Conservation (phyloP, 2,888 invertebrate genomes). For the Apomyelois bistriatella region DNA sequence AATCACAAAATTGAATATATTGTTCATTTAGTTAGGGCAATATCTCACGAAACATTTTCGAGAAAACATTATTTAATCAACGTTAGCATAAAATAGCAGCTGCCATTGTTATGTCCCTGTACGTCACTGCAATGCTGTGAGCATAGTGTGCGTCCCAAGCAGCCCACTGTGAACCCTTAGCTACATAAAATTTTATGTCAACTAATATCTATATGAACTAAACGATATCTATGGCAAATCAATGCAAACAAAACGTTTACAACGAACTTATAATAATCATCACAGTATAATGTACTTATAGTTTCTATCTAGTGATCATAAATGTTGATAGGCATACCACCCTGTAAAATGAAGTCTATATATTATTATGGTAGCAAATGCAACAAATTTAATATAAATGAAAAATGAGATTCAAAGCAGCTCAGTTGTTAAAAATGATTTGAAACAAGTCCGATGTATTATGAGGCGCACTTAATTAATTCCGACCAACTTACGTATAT, state of each 20-base stretch:
- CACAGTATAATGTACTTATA: constrained; percentile 54
- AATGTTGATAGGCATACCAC: background rate
- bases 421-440: background rate
- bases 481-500: constrained; percentile 11
- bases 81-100: too few relatives aligned
- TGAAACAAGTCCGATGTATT: background rate
- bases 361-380: background rate
- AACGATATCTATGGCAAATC: constrained; percentile 47
- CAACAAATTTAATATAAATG: constrained; percentile 7
- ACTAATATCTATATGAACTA: constrained; percentile 39
- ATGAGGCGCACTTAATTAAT: background rate
- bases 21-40: too few relatives aligned
- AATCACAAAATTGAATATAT: background rate
- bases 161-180: too few relatives aligned
- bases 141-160: too few relatives aligned
- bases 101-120: too few relatives aligned
- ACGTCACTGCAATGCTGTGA: too few relatives aligned
- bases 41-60: too few relatives aligned
- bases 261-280: constrained; percentile 58
- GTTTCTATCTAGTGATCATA: background rate
- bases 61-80: too few relatives aligned
- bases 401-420: constrained; percentile 12
- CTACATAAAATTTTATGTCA: constrained; percentile 5
- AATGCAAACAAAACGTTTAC: constrained; percentile 41
- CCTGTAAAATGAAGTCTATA: background rate